Base-by-base conservation (phyloP, 2,113 vertebrate species). In the Toxotes chatareus region DNA sequence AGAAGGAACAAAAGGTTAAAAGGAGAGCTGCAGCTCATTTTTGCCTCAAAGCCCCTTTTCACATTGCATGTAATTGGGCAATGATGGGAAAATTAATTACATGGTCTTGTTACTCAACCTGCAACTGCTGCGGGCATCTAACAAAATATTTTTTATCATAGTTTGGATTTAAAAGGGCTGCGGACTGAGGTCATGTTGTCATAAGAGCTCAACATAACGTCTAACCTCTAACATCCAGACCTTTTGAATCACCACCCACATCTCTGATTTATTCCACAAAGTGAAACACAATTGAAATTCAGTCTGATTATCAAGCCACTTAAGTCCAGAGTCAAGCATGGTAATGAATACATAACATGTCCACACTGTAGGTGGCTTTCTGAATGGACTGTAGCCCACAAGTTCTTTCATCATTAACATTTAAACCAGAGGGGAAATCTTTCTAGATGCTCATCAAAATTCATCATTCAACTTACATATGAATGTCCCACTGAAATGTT, bases 211-310 rank as follows among this genome's bases (percentile, higher is more conserved):
- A 44, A 16, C 32, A 46, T 8, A 74, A 19, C 60, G 12, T 80
- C 6, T 46, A 27, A 36, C 16, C 70, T 47, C 11, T n/a, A 0
- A 75, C 42, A 27, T 57, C 12, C 46, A 76, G 51, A 76, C 66
- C n/a, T 70, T 12, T 38, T 80, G n/a, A 74, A 71, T 83, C 62
- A 72, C 16, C 60, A 10, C 23, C 46, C 42, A 80, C 65, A 44
- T 3, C 21, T 73, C 4, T 1, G 27, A 62, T 62, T 62, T 46
- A 40, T 75, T 64, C 63, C 7, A 21, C 27, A 57, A 59, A 65
- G 31, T 10, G 32, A 46, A 49, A 65, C 1, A 27, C 42, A 77
- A 47, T 46, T 21, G 8, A 27, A 17, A 23, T 70, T 75, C 32
- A 62, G 21, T 51, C 47, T 83, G 64, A 80, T 75, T 57, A 38